These are phyloP conservation scores for Ploceus nigricollis DNA, from an alignment of 2,113 vertebrate genomes.

Conservation along the genomic window DNA sequence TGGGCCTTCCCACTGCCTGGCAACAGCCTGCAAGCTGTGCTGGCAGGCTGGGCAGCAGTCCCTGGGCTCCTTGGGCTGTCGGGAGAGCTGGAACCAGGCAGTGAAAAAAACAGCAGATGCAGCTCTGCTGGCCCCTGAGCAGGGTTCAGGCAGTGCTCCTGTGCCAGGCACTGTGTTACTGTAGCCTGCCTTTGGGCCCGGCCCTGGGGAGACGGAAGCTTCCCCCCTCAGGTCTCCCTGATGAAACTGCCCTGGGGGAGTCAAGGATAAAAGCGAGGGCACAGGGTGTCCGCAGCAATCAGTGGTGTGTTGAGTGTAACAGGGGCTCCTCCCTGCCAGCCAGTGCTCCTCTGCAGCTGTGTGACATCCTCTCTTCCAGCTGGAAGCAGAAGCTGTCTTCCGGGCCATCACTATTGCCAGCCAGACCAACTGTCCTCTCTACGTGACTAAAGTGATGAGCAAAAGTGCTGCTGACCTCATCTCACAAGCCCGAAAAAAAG, in stretches of 20 bases:
- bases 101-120: background rate
- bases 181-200: background rate
- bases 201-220: accelerated
- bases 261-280: background rate
- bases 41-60: background rate
- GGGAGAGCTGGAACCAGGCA: background rate
- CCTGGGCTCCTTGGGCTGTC: background rate
- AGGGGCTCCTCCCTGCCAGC: background rate
- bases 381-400: constrained; percentile 97
- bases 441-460: constrained; percentile 97
- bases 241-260: background rate
- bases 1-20: accelerated
- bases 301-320: background rate
- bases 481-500: constrained; percentile 95
- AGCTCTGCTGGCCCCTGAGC: background rate
- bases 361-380: constrained; percentile 65
- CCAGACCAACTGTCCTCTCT: constrained; percentile 98
- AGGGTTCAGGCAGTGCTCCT: background rate
- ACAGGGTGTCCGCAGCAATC: background rate
- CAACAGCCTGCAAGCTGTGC: background rate
- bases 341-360: background rate
- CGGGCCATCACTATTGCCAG: constrained; percentile 94
- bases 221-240: background rate
- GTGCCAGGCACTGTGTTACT: background rate
- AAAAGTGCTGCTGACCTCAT: constrained; percentile 97